Evolutionary conservation across 2,888 invertebrate species (phyloP), one percentile per base, ranked within the genome.

Genomic region (Eueremaeus valkanovi): DNA sequence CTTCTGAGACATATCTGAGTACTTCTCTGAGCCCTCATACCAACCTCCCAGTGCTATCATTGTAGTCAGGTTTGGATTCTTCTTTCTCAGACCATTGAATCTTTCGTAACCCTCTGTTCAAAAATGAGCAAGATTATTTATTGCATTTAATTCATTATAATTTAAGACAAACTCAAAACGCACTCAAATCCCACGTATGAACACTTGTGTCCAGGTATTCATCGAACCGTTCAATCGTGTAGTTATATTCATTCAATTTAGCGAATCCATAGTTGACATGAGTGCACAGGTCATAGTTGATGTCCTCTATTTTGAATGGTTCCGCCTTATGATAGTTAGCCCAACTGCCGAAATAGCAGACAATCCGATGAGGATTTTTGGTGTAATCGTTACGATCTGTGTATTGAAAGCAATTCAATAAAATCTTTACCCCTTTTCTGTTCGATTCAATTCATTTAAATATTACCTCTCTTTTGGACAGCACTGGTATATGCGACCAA

Each of bases 41-140:
- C 88, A 90, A 18, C 90, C 90, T 9, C 94, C 94, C 0, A 93
- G 90, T 0, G 93, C 93, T 0, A 93, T 87, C 84, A 88, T 87
- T 61, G 91, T 88, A 83, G 92, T 92, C 9, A 93, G 85, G 36
- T 87, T 83, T 0, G 93, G 92, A 82, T 90, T 87, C 45, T 87
- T 87, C 36, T 87, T 84, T 76, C 89, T 89, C 24, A 93, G 84
- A 18, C 87, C 85, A 0, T 92, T 92, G 82, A 94, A 94, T 81
- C 92, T 91, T 72, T 85, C 86, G 84, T 91, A 93, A 0, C 93
- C 93, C 80, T 85, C 90, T 86, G 89, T 89, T n/a, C n/a, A n/a
- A n/a, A n/a, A n/a, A n/a, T n/a, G n/a, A 11, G 90, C 85, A 76
- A 90, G 83, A 81, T 91, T 91, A 80, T 88, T 74, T 78, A 80